Evolutionary conservation across 1,140 invertebrate species (phyloP).

Genomic region (Dolichoris vasculosae): DNA sequence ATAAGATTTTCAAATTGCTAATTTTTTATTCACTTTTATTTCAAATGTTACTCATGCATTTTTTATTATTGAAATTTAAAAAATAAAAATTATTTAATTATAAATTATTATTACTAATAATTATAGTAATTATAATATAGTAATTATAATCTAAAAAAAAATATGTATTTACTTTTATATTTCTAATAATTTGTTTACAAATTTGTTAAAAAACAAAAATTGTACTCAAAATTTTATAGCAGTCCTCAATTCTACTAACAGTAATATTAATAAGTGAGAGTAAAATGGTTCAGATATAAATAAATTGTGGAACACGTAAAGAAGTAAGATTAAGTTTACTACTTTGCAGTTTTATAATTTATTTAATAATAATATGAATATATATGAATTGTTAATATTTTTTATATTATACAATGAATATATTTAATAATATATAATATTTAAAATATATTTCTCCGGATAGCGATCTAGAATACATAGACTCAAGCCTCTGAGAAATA

Average conservation of each 20-base stretch:
- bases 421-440: no score
- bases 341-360: conserved; percentile 8
- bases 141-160: no score
- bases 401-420: no score
- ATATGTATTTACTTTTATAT: not conserved
- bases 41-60: no score
- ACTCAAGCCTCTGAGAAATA: not conserved
- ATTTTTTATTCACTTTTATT: no score
- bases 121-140: no score
- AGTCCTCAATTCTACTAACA: conserved; percentile 9
- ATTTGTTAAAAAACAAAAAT: not conserved
- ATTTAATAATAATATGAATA: not conserved
- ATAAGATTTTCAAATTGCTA: no score
- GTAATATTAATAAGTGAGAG: conserved; percentile 9
- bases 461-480: not conserved
- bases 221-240: not conserved
- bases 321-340: not conserved
- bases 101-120: no score
- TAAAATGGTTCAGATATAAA: conserved; percentile 11
- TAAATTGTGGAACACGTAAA: conserved; percentile 12
- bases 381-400: not conserved
- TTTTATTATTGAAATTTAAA: no score
- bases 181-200: not conserved
- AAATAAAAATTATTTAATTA: no score
- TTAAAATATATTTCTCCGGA: not conserved